Evolutionary conservation across 2,888 invertebrate species (phyloP).

Genomic region (Dolomedes plantarius): DNA sequence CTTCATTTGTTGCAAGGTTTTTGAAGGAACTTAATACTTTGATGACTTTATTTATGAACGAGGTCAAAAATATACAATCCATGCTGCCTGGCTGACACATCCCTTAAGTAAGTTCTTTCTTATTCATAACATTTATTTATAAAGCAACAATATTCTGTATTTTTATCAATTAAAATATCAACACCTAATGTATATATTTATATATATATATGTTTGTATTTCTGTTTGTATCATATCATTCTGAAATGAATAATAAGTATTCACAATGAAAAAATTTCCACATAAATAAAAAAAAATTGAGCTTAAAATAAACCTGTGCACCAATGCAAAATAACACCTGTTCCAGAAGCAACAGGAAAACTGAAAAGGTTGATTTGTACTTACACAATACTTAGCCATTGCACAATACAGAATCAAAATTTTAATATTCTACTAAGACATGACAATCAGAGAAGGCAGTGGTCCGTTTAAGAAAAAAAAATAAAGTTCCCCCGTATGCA

Average conservation of each 20-base stretch:
- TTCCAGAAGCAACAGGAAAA: background rate
- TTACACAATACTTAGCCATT: conserved; percentile 3
- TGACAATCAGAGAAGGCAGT: conserved; percentile 60
- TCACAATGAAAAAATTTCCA: background rate
- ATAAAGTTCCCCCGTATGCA: conserved; percentile 30
- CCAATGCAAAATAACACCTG: background rate
- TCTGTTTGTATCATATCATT: background rate
- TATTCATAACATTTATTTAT: conserved; percentile 7
- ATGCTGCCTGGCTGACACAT: background rate
- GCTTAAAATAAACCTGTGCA: conserved; percentile 1
- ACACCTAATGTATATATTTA: conserved; percentile 3
- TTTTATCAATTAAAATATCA: conserved; percentile 14
- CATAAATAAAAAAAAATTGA: conserved; percentile 31
- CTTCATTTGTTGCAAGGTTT: too few relatives aligned
- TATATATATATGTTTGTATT: background rate
- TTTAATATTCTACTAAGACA: conserved; percentile 14
- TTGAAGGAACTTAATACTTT: too few relatives aligned
- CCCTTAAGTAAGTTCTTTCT: background rate
- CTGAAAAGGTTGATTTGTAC: background rate
- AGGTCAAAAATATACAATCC: background rate
- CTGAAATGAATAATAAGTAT: background rate
- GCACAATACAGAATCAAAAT: conserved; percentile 30
- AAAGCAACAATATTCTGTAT: background rate
- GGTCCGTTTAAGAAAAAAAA: conserved; percentile 62
- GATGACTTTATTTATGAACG: background rate